phyloP scores from a whole-genome alignment of 2,113 vertebrate genomes.

The Gallinago undulata region DNA sequence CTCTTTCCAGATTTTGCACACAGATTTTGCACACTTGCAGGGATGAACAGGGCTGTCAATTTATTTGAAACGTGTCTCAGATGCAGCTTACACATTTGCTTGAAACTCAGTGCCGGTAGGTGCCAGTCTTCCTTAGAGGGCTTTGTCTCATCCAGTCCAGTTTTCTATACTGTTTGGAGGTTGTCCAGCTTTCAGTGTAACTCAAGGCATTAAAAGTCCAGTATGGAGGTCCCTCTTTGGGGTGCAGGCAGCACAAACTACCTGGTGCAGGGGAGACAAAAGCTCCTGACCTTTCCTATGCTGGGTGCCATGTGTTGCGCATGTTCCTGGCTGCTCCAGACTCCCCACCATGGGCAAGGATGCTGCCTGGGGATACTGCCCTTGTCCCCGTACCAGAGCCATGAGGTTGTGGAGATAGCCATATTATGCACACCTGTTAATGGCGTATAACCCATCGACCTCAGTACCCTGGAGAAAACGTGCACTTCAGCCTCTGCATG shows the following conservation, averaged over 20 bases:
- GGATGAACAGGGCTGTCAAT: background rate
- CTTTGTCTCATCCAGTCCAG: background rate
- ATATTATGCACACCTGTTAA: background rate
- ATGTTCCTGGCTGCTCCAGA: accelerated
- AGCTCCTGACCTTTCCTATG: background rate
- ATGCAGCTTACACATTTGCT: background rate
- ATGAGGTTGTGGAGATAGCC: background rate
- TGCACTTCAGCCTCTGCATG: background rate
- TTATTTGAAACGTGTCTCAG: background rate
- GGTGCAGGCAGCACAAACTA: background rate
- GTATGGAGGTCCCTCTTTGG: background rate
- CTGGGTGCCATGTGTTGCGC: accelerated
- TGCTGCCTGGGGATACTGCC: background rate
- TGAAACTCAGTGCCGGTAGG: background rate
- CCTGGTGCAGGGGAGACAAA: background rate
- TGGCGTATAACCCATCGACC: background rate
- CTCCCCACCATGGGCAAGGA: accelerated
- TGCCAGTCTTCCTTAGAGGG: background rate
- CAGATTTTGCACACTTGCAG: background rate
- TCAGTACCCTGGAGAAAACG: background rate
- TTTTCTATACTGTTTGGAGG: background rate
- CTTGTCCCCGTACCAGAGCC: background rate
- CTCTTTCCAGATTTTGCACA: background rate
- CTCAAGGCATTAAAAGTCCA: background rate
- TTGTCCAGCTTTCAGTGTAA: background rate